A percentile compares a stretch with the other conserved stretches of the same genome.
Evolutionary conservation across 2,888 invertebrate species (phyloP).

Genomic region (Trimorus sp.): DNA sequence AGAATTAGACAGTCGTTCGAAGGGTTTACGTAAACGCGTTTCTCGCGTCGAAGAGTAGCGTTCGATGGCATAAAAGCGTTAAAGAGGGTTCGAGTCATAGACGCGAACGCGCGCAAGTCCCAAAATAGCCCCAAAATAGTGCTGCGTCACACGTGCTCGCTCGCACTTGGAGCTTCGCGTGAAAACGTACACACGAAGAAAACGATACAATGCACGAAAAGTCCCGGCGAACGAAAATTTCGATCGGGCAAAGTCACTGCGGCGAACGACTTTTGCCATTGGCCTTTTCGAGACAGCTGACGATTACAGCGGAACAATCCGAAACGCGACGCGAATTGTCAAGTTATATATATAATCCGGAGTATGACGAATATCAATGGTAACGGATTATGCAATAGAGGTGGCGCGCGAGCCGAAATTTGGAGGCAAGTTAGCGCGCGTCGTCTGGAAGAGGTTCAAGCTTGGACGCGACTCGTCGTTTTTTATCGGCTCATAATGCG

Average conservation of each 20-base stretch:
- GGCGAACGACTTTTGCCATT: too few species aligned
- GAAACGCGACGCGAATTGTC: too few species aligned
- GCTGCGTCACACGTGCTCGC: slow-evolving; percentile 72
- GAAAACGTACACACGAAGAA: slow-evolving; percentile 10
- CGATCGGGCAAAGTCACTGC: too few species aligned
- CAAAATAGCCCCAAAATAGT: slow-evolving; percentile 75
- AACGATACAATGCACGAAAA: slow-evolving; percentile 1
- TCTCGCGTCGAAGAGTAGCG: slow-evolving; percentile 61
- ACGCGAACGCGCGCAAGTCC: slow-evolving; percentile 69
- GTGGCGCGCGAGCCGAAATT: too few species aligned
- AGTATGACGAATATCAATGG: too few species aligned
- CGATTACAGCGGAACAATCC: too few species aligned
- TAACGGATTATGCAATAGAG: too few species aligned
- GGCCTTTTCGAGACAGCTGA: too few species aligned
- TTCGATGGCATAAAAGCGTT: slow-evolving; percentile 68
- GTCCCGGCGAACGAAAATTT: too few species aligned
- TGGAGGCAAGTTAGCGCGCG: too few species aligned
- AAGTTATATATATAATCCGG: too few species aligned
- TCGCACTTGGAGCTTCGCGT: slow-evolving; percentile 42
- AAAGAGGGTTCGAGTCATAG: slow-evolving; percentile 68
- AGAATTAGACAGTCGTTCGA: too few species aligned
- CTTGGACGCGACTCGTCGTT: slow-evolving; percentile 99
- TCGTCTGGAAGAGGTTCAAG: slow-evolving; percentile 99
- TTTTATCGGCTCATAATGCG: slow-evolving; percentile 83
- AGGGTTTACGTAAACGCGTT: slow-evolving; percentile 47